Evolutionary conservation across 2,113 vertebrate species (phyloP), one percentile per base, ranked within the genome.

Genomic region (Tupaia tana): DNA sequence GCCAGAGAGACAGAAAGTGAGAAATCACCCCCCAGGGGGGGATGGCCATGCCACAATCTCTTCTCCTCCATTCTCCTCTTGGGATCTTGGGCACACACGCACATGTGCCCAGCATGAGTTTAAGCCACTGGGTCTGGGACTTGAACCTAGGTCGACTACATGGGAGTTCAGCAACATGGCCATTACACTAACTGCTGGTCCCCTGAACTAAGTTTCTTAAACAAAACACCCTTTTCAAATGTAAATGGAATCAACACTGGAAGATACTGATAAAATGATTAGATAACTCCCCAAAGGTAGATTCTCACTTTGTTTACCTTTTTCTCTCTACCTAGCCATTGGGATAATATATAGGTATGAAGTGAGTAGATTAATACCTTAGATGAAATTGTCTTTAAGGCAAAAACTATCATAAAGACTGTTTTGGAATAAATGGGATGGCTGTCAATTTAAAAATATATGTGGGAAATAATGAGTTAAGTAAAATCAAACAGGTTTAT

Each of bases 211-310:
- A 64, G 18, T 64, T 82, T 87, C n/a, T 77, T 78, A 79, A 88
- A 59, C 64, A 69, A 71, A 91, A 78, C 12, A 8, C 15, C 73
- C 73, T 91, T 64, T 43, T 29, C 56, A 83, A 83, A 94, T 59
- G 83, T 78, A 96, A 90, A 71, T 91, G 19, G 31, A 94, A 78
- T 58, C 31, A 58, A 52, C n/a, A 83, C 63, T 75, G 70, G 63
- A 78, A 91, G 24, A 75, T 7, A 84, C 22, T 54, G 20, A 58
- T 56, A 84, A 91, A 91, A 91, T 78, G 15, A 71, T 83, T 83
- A 82, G 43, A 69, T 34, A 83, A 70, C 13, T 27, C 63, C 70
- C 43, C 29, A 54, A 92, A 59, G 34, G 54, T 70, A 75, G 13
- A 14, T n/a, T 70, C 7, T 82, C 58, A 19, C 52, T 71, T 92